Conservation (phyloP, 2,888 invertebrate genomes). For the Dioctria linearis region DNA sequence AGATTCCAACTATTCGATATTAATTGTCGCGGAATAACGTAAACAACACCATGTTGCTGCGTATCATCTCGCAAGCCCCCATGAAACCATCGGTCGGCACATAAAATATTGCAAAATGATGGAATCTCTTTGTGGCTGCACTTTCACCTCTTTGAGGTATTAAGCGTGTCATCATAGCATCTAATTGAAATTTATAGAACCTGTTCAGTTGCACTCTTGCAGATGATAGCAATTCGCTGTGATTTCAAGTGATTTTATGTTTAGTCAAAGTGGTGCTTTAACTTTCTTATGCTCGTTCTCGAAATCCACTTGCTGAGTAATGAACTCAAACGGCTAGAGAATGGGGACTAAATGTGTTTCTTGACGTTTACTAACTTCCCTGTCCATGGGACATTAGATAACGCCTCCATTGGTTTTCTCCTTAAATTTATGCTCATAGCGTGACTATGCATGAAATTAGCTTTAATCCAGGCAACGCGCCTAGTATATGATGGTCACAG, state of each 20-base stretch:
- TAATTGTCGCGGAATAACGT: not conserved
- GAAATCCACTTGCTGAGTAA: conserved; percentile 40
- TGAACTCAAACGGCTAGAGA: conserved; percentile 25
- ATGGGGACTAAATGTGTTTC: conserved; percentile 31
- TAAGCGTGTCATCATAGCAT: conserved; percentile 45
- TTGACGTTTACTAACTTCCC: conserved; percentile 44
- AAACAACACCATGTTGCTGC: not conserved
- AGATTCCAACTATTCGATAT: conserved; percentile 8
- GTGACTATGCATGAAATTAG: conserved; percentile 52
- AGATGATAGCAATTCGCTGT: conserved; percentile 31
- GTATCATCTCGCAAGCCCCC: not conserved
- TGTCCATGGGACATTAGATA: conserved; percentile 51
- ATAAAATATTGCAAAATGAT: not conserved
- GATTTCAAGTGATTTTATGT: not conserved
- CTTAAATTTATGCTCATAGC: conserved; percentile 45
- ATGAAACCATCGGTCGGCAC: not conserved
- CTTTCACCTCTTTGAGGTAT: conserved; percentile 30
- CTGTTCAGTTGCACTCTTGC: not conserved
- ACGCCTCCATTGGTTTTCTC: conserved; percentile 47
- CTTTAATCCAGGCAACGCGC: conserved; percentile 38
- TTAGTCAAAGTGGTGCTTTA: not conserved
- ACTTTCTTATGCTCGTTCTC: conserved; percentile 6
- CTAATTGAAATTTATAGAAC: conserved; percentile 51
- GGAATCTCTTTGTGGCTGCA: conserved; percentile 23
- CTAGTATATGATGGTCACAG: conserved; percentile 6